Percentiles rank a stretch among this genome's conserved stretches.
Conservation (phyloP, 1,140 invertebrate genomes). For the Macrobrachium nipponense region DNA sequence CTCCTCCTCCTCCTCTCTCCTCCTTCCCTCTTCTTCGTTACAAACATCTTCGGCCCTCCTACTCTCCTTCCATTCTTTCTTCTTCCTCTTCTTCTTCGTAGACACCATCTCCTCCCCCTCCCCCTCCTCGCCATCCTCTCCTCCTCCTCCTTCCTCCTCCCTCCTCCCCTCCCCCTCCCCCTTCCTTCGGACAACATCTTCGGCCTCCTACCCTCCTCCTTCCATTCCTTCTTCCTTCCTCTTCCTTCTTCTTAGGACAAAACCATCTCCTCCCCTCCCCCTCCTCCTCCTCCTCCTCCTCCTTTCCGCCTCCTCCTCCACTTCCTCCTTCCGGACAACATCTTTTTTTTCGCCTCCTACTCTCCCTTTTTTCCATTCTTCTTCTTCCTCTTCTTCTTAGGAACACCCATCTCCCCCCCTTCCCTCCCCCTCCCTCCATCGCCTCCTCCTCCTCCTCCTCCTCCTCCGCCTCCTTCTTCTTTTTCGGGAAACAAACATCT, state of each 20-base stretch:
- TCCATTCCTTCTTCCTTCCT: background rate
- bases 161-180: no score
- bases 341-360: no score
- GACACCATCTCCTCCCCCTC: background rate
- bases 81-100: no score
- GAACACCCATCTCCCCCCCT: background rate
- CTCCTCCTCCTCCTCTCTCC: no score
- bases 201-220: slow-evolving; percentile 1
- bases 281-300: slow-evolving; percentile 3
- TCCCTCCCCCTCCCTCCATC: background rate
- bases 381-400: background rate
- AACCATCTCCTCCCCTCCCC: background rate
- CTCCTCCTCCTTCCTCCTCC: no score
- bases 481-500: no score
- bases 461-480: slow-evolving; percentile 11
- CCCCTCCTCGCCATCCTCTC: background rate
- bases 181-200: no score
- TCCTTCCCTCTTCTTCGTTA: no score
- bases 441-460: background rate
- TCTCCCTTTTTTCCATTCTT: background rate
- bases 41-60: no score
- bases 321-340: background rate
- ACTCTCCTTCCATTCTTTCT: no score
- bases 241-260: background rate
- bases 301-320: background rate